Evolutionary conservation across 2,888 invertebrate genomes (phyloP), one percentile per base, ranked within the genome.

Genomic region (Osedax fenrisi): DNA sequence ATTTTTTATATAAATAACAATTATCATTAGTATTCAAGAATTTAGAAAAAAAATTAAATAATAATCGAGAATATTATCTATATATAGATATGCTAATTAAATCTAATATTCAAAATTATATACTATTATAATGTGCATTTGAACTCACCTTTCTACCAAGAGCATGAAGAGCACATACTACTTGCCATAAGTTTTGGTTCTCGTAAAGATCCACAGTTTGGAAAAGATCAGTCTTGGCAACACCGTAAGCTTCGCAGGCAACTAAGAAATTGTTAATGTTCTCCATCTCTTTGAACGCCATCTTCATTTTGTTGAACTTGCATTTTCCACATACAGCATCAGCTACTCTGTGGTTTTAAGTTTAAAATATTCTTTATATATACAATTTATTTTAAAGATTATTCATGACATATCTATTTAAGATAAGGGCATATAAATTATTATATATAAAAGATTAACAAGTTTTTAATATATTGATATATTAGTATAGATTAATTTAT

Each of bases 161-260:
- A 0, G 95, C 89, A 82, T 91, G 93, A 72, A 98, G 86, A 81
- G 93, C 92, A 74, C 95, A 88, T n/a, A 94, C 92, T 68, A 97
- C 96, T 88, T 96, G 95, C 77, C 92, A 89, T 86, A 96, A 91
- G 87, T 98, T 97, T 81, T 95, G 90, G 82, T 90, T 90, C 85
- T 98, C 97, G 83, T 94, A 97, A 61, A 98, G 88, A 87, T 98
- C 97, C 68, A 96, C 95, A 0, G 97, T 97, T 86, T 97, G 97
- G 89, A 98, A 98, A 83, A 94, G 93, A 87, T 97, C 96, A 84
- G 93, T 92, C 84, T 95, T 92, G 21, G 92, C 91, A 1, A 96
- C 91, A 67, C 97, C 97, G 85, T 94, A 97, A 78, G 90, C 90
- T 83, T 89, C 90, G 75, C 92, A 92, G n/a, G 90, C 90, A 80